phyloP scores from a whole-genome alignment of 1,140 invertebrate genomes.

The Cylas formicarius region DNA sequence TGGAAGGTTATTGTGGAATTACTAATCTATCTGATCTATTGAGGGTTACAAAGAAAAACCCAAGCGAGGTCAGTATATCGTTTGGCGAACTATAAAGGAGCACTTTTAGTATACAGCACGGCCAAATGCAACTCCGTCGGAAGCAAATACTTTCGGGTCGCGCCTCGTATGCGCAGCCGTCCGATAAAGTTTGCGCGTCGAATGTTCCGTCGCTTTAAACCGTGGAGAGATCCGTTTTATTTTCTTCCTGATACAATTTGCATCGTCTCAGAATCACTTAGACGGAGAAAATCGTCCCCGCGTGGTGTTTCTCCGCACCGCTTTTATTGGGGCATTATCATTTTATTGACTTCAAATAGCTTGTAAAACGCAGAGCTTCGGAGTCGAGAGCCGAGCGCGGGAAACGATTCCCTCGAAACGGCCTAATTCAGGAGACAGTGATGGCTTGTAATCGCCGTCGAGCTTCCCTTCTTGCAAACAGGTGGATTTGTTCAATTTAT shows the following conservation, averaged over 20 bases:
- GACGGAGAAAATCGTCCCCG: conserved; percentile 28
- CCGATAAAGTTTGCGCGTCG: too few species aligned
- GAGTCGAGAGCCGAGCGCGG: conserved; percentile 31
- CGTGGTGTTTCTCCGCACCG: conserved; percentile 31
- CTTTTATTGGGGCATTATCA: conserved; percentile 46
- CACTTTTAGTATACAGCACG: too few species aligned
- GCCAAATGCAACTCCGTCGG: too few species aligned
- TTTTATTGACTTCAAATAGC: conserved; percentile 47
- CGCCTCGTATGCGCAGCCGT: too few species aligned
- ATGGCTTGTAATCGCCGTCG: conserved; percentile 43
- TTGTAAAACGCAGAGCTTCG: conserved; percentile 43
- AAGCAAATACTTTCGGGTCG: too few species aligned
- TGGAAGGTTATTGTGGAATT: too few species aligned
- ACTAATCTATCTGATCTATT: too few species aligned
- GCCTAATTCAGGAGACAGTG: conserved; percentile 45
- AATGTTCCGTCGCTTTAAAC: too few species aligned
- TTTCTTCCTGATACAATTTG: conserved; percentile 43
- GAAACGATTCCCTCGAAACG: conserved; percentile 41
- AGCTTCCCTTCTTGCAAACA: conserved; percentile 39
- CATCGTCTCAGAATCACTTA: conserved; percentile 42
- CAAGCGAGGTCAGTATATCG: too few species aligned
- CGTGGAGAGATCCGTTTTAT: conserved; percentile 21
- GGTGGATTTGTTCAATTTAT: conserved; percentile 42
- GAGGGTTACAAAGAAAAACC: too few species aligned
- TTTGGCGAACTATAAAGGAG: too few species aligned